Evolutionary conservation across 1,140 invertebrate genomes (phyloP), one percentile per base, ranked within the genome.

Genomic region (Solenopsis invicta): DNA sequence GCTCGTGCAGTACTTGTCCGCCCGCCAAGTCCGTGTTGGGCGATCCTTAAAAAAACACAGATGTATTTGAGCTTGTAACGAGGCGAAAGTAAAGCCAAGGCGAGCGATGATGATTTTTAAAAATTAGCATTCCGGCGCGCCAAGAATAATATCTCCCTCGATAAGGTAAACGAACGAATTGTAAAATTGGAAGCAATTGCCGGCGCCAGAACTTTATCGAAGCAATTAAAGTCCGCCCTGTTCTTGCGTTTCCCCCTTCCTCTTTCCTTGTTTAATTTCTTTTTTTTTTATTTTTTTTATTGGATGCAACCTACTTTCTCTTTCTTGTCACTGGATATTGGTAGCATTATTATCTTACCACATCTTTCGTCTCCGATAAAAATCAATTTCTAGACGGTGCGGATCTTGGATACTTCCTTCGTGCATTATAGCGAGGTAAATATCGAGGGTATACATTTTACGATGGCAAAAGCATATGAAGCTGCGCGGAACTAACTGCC

Each of bases 11-110:
- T 50, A 13, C 52, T 75, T 74, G 54, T 62, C 24, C 69, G 80
- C n/a, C 12, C 54, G 69, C 18, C 18, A 24, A 82, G 67, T 52
- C 9, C 18, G 80, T 81, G 78, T 81, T 24, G 69, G 29, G 80
- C 69, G 80, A 84, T 75, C 34, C 67, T 84, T 84, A 74, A 84
- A 84, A 84, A 84, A 84, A 75, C 80, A 84, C 18, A 21, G 41
- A 84, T 62, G 80, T 84, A 75, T 84, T 84, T 75, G 80, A 84
- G 69, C 69, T 84, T 75, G 80, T 84, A 84, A 84, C 80, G 54
- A 84, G 69, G 56, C 41, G 45, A 84, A 75, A 74, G 54, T 84
- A 64, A 75, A 75, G n/a, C 24, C n/a, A 9, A 6, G 13, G 8
- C 41, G 18, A n/a, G 41, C 21, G 41, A 74, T 48, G 56, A 74